Percentiles rank a stretch among this genome's conserved stretches.
These are phyloP conservation scores for Sinocyclocheilus maitianheensis DNA, from an alignment of 2,113 vertebrate species.

Conservation along the genomic window DNA sequence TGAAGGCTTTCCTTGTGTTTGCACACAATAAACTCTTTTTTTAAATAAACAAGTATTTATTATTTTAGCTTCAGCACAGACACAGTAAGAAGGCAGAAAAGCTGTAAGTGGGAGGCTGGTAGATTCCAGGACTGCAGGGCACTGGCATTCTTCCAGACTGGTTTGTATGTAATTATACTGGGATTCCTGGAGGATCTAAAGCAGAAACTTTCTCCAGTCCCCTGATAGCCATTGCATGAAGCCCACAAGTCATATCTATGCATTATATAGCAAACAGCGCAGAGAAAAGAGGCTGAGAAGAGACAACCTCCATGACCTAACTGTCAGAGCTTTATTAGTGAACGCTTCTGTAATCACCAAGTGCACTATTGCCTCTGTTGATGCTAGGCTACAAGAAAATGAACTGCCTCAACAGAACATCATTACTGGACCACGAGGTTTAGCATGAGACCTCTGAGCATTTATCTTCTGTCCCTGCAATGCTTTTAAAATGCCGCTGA, in stretches of 20 bases:
- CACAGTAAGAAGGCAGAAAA: background rate
- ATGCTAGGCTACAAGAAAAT: slow-evolving; percentile 40
- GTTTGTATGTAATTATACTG: slow-evolving; percentile 24
- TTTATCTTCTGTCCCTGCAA: slow-evolving; percentile 16
- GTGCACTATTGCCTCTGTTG: background rate
- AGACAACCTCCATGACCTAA: slow-evolving; percentile 8
- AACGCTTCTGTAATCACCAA: slow-evolving; percentile 32
- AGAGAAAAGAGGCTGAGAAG: slow-evolving; percentile 1
- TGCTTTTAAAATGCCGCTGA: slow-evolving; percentile 36
- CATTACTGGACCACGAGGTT: slow-evolving; percentile 19
- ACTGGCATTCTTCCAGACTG: slow-evolving; percentile 35
- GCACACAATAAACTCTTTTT: background rate
- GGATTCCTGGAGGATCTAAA: slow-evolving; percentile 5
- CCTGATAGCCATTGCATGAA: slow-evolving; percentile 12
- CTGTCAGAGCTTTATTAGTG: slow-evolving; percentile 46
- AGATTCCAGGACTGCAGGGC: slow-evolving; percentile 11
- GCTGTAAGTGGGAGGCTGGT: background rate
- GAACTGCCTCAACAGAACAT: slow-evolving; percentile 33
- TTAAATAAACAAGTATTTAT: background rate
- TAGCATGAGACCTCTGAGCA: background rate
- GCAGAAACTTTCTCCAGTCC: slow-evolving; percentile 24
- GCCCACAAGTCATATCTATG: slow-evolving; percentile 26
- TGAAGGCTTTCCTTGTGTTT: background rate
- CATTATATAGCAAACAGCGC: slow-evolving; percentile 3
- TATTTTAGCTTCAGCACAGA: background rate